Conservation (phyloP, 2,888 invertebrate genomes). For the Amiota communis region DNA sequence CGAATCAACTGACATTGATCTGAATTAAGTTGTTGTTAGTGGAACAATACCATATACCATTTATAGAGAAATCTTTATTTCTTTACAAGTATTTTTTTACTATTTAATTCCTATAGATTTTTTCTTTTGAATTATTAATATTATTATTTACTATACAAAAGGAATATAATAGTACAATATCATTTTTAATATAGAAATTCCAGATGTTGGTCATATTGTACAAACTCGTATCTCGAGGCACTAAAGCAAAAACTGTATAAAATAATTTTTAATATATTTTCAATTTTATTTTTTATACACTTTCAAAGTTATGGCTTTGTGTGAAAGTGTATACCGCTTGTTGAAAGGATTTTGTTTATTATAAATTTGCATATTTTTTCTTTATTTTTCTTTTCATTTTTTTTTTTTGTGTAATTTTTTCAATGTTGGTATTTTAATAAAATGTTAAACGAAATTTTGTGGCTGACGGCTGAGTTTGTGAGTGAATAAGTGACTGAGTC, state of each 20-base stretch:
- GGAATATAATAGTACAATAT: slow-evolving; percentile 32
- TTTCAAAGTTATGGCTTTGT: not conserved
- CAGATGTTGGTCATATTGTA: not conserved
- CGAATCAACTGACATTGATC: too few species aligned
- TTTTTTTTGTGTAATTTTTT: not conserved
- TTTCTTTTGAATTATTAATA: slow-evolving; percentile 1
- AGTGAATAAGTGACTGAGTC: too few species aligned
- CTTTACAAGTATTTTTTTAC: slow-evolving; percentile 51
- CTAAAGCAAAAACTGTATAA: too few species aligned
- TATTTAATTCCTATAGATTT: slow-evolving; percentile 36
- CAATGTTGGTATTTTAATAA: slow-evolving; percentile 5
- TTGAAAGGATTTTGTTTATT: slow-evolving; percentile 23
- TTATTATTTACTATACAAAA: slow-evolving; percentile 8
- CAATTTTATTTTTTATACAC: too few species aligned
- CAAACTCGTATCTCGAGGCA: not conserved
- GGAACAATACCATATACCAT: too few species aligned
- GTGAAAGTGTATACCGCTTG: not conserved
- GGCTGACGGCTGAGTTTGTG: not conserved
- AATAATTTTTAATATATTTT: too few species aligned
- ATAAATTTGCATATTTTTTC: slow-evolving; percentile 26
- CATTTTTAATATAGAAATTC: slow-evolving; percentile 33
- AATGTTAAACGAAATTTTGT: slow-evolving; percentile 8
- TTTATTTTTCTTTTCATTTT: too few species aligned
- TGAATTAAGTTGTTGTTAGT: too few species aligned
- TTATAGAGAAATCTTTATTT: not conserved